Evolutionary conservation across 2,888 invertebrate genomes (phyloP).

Genomic region (Athalia circularis): DNA sequence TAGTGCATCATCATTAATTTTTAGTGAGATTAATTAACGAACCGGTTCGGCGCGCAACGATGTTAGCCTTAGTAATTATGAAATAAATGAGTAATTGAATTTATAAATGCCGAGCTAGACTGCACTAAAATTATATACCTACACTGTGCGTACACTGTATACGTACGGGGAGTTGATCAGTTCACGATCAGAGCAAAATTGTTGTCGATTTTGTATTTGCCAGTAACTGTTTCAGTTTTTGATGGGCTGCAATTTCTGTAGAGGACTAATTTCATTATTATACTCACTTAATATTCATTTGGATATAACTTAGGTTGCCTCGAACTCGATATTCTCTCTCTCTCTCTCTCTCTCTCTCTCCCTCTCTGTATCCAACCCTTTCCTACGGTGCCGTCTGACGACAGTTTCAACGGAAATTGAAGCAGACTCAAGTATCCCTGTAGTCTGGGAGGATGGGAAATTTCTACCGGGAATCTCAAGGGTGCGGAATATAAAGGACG

Average conservation of each 20-base stretch:
- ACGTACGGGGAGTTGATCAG: no score
- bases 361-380: background rate
- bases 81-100: background rate
- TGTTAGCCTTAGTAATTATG: background rate
- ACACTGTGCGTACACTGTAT: no score
- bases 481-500: slow-evolving; percentile 11
- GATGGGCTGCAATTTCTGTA: slow-evolving; percentile 22
- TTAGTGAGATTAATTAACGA: background rate
- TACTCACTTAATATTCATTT: slow-evolving; percentile 26
- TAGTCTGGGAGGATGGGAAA: background rate
- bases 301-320: slow-evolving; percentile 23
- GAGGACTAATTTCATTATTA: slow-evolving; percentile 30
- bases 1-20: background rate
- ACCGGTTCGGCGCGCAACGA: no score
- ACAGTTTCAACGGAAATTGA: slow-evolving; percentile 45
- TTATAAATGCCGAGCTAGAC: background rate
- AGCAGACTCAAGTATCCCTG: slow-evolving; percentile 42
- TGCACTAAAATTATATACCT: no score
- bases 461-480: slow-evolving; percentile 21
- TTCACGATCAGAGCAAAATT: no score
- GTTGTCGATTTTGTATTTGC: background rate
- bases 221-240: slow-evolving; percentile 14
- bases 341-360: background rate
- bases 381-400: background rate
- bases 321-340: slow-evolving; percentile 27